phyloP scores from a whole-genome alignment of 1,140 invertebrate species.

The Cepaea nemoralis region DNA sequence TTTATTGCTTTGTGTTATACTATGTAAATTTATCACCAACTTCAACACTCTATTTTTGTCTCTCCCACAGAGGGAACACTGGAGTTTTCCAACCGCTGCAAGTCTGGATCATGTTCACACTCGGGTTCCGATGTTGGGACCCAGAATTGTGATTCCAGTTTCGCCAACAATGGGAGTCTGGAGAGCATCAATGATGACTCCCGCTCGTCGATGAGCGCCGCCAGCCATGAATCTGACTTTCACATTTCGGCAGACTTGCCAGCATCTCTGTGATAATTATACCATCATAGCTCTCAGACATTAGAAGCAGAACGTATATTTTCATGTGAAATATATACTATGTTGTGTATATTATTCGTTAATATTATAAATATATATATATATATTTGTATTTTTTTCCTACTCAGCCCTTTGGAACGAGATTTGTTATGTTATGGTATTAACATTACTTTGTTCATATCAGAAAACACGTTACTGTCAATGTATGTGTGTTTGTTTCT shows the following conservation, averaged over 20 bases:
- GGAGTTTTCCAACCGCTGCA: slow-evolving; percentile 52
- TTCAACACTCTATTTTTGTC: slow-evolving; percentile 1
- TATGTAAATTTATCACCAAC: too few species aligned
- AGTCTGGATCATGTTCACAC: slow-evolving; percentile 39
- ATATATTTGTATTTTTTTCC: neutral
- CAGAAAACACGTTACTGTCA: neutral
- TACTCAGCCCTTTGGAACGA: neutral
- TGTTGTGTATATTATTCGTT: neutral
- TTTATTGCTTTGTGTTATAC: neutral
- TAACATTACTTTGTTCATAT: neutral
- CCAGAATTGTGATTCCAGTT: slow-evolving; percentile 12
- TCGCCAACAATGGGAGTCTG: slow-evolving; percentile 28
- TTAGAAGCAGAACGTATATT: neutral
- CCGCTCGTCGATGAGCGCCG: neutral
- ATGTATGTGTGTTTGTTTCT: too few species aligned
- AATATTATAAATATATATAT: neutral
- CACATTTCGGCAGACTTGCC: neutral
- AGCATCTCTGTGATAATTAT: neutral
- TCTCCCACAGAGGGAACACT: slow-evolving; percentile 57
- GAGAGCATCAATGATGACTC: neutral
- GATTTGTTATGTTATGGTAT: neutral
- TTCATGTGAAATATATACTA: neutral
- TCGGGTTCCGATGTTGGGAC: neutral
- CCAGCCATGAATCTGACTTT: neutral
- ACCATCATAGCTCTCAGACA: neutral